Evolutionary conservation across 1,140 invertebrate species (phyloP).

Genomic region (Drosophila orena): DNA sequence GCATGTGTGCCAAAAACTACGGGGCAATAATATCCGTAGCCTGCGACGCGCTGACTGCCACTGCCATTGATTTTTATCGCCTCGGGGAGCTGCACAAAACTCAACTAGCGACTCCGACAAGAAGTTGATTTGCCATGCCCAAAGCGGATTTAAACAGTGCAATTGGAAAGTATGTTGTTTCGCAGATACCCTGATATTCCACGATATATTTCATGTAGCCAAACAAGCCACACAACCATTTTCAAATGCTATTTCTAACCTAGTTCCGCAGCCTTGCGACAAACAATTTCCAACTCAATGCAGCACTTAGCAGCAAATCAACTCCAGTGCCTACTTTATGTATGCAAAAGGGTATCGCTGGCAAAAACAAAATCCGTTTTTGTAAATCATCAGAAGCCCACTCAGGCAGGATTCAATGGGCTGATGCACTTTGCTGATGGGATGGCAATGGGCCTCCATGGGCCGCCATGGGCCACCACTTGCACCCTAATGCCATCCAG

Average conservation of each 20-base stretch:
- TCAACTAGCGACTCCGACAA: constrained; percentile 32
- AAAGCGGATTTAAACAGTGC: constrained; percentile 6
- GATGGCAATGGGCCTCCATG: constrained; percentile 31
- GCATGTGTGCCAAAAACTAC: constrained; percentile 71
- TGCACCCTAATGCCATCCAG: constrained; percentile 9
- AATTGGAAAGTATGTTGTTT: neutral
- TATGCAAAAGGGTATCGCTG: constrained; percentile 31
- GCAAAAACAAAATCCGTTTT: constrained; percentile 44
- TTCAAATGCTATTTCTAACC: too few species aligned
- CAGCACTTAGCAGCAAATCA: constrained; percentile 14
- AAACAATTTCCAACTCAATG: constrained; percentile 8
- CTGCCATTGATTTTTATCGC: constrained; percentile 76
- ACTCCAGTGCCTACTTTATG: constrained; percentile 22
- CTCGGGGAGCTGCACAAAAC: constrained; percentile 18
- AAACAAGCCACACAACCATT: too few species aligned
- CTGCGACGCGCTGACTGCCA: constrained; percentile 41
- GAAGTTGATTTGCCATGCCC: constrained; percentile 45
- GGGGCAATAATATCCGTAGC: constrained; percentile 42
- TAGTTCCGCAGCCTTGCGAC: neutral
- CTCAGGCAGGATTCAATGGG: constrained; percentile 47
- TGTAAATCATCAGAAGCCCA: constrained; percentile 70
- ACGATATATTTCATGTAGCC: too few species aligned
- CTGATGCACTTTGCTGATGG: constrained; percentile 60
- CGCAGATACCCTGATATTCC: constrained; percentile 7
- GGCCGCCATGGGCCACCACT: constrained; percentile 10